Evolutionary conservation across 2,797 vertebrate genomes (phyloP), one percentile per base, ranked within the genome.

Genomic region (Enteromius afrohamiltoni): DNA sequence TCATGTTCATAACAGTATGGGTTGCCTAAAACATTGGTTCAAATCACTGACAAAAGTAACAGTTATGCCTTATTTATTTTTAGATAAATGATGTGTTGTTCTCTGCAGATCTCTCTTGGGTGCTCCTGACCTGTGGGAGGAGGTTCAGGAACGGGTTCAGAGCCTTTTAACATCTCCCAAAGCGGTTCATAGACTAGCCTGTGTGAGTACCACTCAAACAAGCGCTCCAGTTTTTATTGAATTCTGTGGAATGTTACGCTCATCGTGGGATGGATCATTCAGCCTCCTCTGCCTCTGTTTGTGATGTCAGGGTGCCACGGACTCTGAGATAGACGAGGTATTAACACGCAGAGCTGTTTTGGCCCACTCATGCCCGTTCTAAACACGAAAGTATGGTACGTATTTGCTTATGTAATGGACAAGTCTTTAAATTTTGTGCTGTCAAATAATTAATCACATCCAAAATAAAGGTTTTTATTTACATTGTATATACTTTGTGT

Each of bases 121-220:
- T 53, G 88, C 89, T 62, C 86, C 88, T 76, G 87, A 88, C 80
- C 86, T 85, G 1, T 96, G 95, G 95, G 94, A 96, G 74, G 93
- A 92, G 76, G 94, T 96, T 88, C 94, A 96, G 0, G 91, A 93
- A 70, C 93, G 95, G 8, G 92, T 96, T 13, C 90, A 91, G 5
- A 89, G 88, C 80, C 95, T 96, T 16, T 92, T 97, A 31, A 94
- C 89, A 0, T 93, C 95, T 51, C 93, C 94, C 16, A 93, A 91
- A 86, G 95, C 95, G n/a, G 87, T 92, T 7, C 91, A 89, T 14
- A 88, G 93, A 85, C 92, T 93, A 3, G 87, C 89, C 40, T 85
- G 86, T 79, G 95, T 97, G 85, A 95, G 96, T 90, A 77, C 53
- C 40, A 34, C 1, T 42, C 9, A 62, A 26, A 40, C 37, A 40